A percentile compares a stretch with the other conserved stretches of the same genome.
Evolutionary conservation across 1,140 invertebrate genomes (phyloP).

Genomic region (Atta colombica): DNA sequence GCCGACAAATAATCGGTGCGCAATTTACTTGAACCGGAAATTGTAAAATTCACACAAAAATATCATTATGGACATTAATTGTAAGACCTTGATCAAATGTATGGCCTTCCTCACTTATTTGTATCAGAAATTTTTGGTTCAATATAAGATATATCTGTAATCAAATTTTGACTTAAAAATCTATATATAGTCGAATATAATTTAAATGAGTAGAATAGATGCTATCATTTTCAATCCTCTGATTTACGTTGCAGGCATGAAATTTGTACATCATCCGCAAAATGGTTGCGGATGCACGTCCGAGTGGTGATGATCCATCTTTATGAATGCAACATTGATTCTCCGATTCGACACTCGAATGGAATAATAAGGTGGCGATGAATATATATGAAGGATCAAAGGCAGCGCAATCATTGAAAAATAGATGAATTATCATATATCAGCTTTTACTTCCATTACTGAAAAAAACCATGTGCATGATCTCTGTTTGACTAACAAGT

Average conservation of each 20-base stretch:
- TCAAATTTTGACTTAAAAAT: conserved; percentile 4
- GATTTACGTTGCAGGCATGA: conserved; percentile 2
- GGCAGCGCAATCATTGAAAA: conserved; percentile 26
- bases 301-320: conserved; percentile 45
- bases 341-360: conserved; percentile 45
- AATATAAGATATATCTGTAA: neutral
- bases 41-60: too few species aligned
- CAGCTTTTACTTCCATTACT: neutral
- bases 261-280: conserved; percentile 34
- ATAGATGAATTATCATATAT: conserved; percentile 25
- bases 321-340: conserved; percentile 61
- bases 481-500: neutral
- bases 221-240: neutral
- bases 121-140: neutral
- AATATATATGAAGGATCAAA: conserved; percentile 46
- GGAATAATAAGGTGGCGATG: conserved; percentile 47
- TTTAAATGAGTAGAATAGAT: neutral
- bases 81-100: too few species aligned
- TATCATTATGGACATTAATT: too few species aligned
- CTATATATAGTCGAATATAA: neutral
- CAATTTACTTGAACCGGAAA: too few species aligned
- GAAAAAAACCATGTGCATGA: neutral
- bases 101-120: too few species aligned
- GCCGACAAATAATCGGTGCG: too few species aligned
- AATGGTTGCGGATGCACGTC: conserved; percentile 44